These are phyloP conservation scores for Clarias gariepinus DNA, from an alignment of 2,113 vertebrate genomes.

Conservation along the genomic window DNA sequence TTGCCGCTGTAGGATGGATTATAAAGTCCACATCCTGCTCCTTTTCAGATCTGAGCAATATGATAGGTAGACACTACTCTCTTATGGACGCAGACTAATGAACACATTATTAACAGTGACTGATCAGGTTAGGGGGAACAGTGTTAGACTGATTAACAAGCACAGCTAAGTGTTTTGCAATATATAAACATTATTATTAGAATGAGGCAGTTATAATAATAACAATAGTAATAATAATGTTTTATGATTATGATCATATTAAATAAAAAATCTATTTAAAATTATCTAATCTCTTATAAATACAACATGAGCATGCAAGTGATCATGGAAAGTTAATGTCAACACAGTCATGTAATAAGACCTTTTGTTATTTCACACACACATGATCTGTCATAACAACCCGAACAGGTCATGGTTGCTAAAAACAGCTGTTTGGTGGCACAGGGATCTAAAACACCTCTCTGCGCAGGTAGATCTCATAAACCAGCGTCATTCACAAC, in stretches of 20 bases:
- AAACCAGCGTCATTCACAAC: background rate
- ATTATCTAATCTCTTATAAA: background rate
- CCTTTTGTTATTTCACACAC: background rate
- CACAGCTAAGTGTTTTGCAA: background rate
- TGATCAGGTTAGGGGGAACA: background rate
- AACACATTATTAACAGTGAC: background rate
- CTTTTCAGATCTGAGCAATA: background rate
- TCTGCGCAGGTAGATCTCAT: background rate
- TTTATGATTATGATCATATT: background rate
- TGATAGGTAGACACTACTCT: background rate
- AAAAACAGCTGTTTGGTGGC: constrained; percentile 48
- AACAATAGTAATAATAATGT: background rate
- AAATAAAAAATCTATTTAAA: background rate
- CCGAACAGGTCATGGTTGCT: constrained; percentile 6
- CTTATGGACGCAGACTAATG: background rate
- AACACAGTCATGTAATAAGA: background rate
- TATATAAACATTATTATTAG: background rate
- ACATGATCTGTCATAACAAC: constrained; percentile 1
- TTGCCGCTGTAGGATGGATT: background rate
- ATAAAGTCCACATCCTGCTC: background rate
- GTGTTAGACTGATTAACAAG: background rate
- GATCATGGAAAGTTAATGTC: background rate
- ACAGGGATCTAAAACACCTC: background rate
- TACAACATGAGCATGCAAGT: background rate
- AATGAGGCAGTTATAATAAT: background rate